Evolutionary conservation across 2,797 vertebrate species (phyloP), one percentile per base, ranked within the genome.

Genomic region (Labroides dimidiatus): DNA sequence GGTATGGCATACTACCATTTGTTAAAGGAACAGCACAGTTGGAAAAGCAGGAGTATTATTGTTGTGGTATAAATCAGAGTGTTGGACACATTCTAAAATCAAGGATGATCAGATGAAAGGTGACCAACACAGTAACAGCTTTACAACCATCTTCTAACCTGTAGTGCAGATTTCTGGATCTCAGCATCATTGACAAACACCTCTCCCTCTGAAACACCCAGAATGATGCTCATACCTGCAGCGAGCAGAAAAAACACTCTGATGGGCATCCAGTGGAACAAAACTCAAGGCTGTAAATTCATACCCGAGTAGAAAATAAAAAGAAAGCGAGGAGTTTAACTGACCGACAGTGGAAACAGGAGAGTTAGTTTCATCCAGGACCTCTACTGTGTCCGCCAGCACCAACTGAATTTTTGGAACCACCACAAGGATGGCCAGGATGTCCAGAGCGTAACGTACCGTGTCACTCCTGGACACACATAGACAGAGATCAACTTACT

Each of bases 101-200:
- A 27, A 27, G 3, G 24, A 27, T 3, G 24, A 27, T 6, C 3
- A 27, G 24, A 27, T 27, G 24, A 27, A 27, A 27, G 24, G 24
- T 27, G 24, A 27, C 24, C 3, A 3, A 27, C 3, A 27, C 24
- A 27, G 24, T 6, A n/a, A n/a, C n/a, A n/a, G n/a, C n/a, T n/a
- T n/a, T n/a, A n/a, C n/a, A 47, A 2, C 1, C n/a, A 2, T 16
- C 2, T 10, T 1, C 64, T 71, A 36, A 92, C 90, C 19, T 99
- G 98, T 45, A 99, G 93, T 0, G 97, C 97, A 42, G 97, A 98
- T 72, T 99, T 99, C 93, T 99, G 97, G 88, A 98, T 98, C 87
- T 99, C 98, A 0, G 97, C 97, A 57, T 99, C 97, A 0, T 97
- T 97, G 62, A 96, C 93, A 63, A 98, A 98, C 81, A 97, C 96